Evolutionary conservation across 2,888 invertebrate genomes (phyloP), one percentile per base, ranked within the genome.

Genomic region (Cephus sareptanus): DNA sequence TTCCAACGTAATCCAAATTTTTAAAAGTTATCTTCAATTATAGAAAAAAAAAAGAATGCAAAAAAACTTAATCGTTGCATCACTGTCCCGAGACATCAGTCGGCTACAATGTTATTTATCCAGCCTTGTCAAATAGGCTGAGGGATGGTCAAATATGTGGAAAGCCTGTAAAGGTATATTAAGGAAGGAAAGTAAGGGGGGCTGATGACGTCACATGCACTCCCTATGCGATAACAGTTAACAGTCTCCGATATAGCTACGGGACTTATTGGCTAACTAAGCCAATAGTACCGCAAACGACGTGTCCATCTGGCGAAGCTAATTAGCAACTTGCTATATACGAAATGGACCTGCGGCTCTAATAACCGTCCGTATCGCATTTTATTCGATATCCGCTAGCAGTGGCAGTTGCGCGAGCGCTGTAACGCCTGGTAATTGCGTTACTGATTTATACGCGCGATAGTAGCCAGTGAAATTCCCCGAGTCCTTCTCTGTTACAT

Each of bases 251-350:
- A 71, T 71, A 71, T 71, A 31, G 33, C 81, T 78, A 81, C 77
- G 80, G 81, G 83, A 85, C 85, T 88, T 88, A 87, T 86, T 87
- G 87, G 85, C 83, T 79, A 84, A 84, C 85, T 83, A 83, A 83
- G 83, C 83, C 86, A 85, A 87, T 88, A 88, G 81, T 79, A 81
- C 85, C 85, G 81, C 85, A 84, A 88, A 89, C 84, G 81, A 83
- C 83, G 79, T 86, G 86, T 89, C 88, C 88, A 87, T 87, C 86
- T 89, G 89, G 86, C 84, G 79, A 79, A 56, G 83, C 85, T 87
- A 88, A 89, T 89, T 88, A 89, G 86, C 85, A 84, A 84, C 84
- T 85, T 83, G 83, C 84, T 81, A 80, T 81, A 85, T 79, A 83
- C 81, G 79, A 80, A 83, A 83, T 70, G 79, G 79, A 75, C 68